These are phyloP conservation scores for Lasius platythorax DNA, from an alignment of 2,888 invertebrate species.

Conservation along the genomic window DNA sequence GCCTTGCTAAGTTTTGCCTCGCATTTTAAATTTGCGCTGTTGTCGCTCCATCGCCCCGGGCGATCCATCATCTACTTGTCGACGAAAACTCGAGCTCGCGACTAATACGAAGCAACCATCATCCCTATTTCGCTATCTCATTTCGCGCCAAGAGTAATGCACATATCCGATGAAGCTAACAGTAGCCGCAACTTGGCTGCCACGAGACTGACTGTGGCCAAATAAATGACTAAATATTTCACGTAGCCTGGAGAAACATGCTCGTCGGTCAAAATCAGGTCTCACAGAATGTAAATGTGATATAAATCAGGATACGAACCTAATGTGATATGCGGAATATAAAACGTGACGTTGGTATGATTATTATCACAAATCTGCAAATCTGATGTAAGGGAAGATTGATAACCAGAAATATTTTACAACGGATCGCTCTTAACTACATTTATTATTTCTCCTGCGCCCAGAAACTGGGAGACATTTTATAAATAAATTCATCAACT, in stretches of 20 bases:
- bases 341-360: conserved; percentile 5
- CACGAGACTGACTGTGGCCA: conserved; percentile 39
- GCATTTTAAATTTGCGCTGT: conserved; percentile 48
- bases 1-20: conserved; percentile 43
- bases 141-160: conserved; percentile 37
- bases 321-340: conserved; percentile 24
- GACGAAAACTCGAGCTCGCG: conserved; percentile 38
- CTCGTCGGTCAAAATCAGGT: conserved; percentile 46
- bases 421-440: neutral
- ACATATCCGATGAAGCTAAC: conserved; percentile 38
- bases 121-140: conserved; percentile 27
- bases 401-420: neutral
- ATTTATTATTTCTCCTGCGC: neutral
- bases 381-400: neutral
- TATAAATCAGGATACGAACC: conserved; percentile 27
- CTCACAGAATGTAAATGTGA: conserved; percentile 23
- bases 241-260: neutral
- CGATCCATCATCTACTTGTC: conserved; percentile 54
- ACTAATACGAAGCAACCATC: conserved; percentile 46
- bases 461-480: neutral
- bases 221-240: conserved; percentile 49
- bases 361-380: neutral
- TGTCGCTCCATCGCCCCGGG: conserved; percentile 34
- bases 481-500: neutral
- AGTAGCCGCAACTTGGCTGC: conserved; percentile 39